These are phyloP conservation scores for Pollenia griseotomentosa DNA, from an alignment of 2,888 invertebrate species.

Conservation along the genomic window DNA sequence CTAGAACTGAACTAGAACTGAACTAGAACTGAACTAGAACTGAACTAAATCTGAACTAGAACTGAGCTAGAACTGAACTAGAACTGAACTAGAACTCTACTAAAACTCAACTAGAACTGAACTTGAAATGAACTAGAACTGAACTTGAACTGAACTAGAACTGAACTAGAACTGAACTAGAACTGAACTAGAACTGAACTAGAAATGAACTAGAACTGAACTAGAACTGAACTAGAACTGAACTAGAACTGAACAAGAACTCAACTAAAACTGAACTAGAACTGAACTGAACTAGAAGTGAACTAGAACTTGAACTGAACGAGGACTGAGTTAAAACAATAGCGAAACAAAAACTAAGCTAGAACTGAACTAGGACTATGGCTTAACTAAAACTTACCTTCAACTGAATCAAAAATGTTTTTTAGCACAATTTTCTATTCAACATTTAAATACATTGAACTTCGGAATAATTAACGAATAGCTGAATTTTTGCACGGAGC, in stretches of 20 bases:
- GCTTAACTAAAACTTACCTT: background rate
- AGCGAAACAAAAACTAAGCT: background rate
- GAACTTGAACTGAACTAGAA: too few relatives aligned
- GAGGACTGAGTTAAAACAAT: too few relatives aligned
- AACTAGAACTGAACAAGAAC: background rate
- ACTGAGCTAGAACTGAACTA: too few relatives aligned
- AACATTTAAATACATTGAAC: too few relatives aligned
- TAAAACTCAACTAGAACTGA: too few relatives aligned
- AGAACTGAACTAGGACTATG: slow-evolving; percentile 6
- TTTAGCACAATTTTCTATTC: too few relatives aligned
- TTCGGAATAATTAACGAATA: too few relatives aligned
- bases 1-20: slow-evolving; percentile 1
- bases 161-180: too few relatives aligned
- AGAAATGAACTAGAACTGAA: background rate
- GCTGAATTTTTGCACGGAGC: too few relatives aligned
- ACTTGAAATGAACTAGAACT: too few relatives aligned
- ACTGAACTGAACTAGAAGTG: background rate
- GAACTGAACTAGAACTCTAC: too few relatives aligned
- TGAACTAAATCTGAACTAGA: background rate
- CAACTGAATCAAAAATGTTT: too few relatives aligned
- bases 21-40: background rate
- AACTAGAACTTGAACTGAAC: background rate
- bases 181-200: background rate
- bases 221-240: background rate
- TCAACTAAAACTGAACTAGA: background rate